Percentiles rank a stretch among this genome's conserved stretches.
Evolutionary conservation across 2,113 vertebrate genomes (phyloP).

Genomic region (Mixornis gularis): DNA sequence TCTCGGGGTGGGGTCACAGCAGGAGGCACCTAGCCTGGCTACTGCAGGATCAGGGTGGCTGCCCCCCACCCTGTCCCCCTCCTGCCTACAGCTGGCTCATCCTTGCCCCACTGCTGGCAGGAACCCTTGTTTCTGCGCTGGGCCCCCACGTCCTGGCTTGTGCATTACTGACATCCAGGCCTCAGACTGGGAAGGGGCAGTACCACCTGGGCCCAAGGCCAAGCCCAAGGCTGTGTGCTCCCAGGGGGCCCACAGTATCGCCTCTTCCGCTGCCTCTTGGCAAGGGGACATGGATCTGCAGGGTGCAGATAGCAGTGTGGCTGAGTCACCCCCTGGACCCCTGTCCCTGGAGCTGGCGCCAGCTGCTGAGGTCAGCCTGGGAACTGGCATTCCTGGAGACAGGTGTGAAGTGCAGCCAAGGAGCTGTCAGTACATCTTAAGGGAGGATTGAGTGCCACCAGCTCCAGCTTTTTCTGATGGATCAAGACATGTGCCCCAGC

Average conservation of each 20-base stretch:
- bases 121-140: neutral
- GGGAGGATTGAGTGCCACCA: neutral
- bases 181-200: accelerated
- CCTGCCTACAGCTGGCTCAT: neutral
- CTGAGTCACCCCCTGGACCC: neutral
- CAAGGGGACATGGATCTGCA: neutral
- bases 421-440: constrained; percentile 3
- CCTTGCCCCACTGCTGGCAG: neutral
- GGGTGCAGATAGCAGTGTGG: neutral
- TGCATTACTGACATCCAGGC: neutral
- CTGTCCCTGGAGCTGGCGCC: neutral
- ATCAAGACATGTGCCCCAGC: neutral
- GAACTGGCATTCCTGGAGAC: neutral
- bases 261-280: neutral
- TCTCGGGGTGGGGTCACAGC: constrained; percentile 37
- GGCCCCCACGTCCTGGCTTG: accelerated
- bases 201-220: accelerated
- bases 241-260: neutral
- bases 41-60: accelerated
- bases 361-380: neutral
- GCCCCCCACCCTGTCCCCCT: accelerated
- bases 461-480: neutral
- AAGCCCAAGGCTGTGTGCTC: neutral
- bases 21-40: neutral
- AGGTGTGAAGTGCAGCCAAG: neutral